Percentiles rank a stretch among this genome's conserved stretches.
phyloP scores from a whole-genome alignment of 1,140 invertebrate species.

The Spodoptera litura region DNA sequence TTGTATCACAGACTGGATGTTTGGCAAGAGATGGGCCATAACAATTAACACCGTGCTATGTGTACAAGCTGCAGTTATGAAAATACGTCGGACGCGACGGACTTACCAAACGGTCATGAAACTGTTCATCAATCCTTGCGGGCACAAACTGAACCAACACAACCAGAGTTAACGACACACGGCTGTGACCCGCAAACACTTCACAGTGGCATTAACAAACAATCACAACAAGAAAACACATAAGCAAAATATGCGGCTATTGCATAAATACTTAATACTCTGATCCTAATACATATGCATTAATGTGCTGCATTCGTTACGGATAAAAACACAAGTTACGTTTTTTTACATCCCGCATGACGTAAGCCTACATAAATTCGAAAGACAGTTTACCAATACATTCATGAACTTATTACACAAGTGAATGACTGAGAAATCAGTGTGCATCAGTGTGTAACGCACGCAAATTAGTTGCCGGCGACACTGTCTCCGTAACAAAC shows the following conservation, averaged over 20 bases:
- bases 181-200: slow-evolving; percentile 62
- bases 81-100: slow-evolving; percentile 61
- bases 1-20: slow-evolving; percentile 20
- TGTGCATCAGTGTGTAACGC: slow-evolving; percentile 63
- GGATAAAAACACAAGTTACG: slow-evolving; percentile 19
- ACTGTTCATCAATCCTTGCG: slow-evolving; percentile 95
- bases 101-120: slow-evolving; percentile 96
- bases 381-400: slow-evolving; percentile 24
- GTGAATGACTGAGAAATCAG: slow-evolving; percentile 46
- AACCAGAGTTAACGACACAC: slow-evolving; percentile 72
- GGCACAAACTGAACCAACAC: slow-evolving; percentile 90
- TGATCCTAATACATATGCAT: background rate
- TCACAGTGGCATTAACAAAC: slow-evolving; percentile 69
- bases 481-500: slow-evolving; percentile 53
- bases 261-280: slow-evolving; percentile 4
- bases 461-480: slow-evolving; percentile 59
- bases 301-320: background rate
- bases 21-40: slow-evolving; percentile 6
- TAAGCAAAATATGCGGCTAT: background rate
- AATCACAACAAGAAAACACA: slow-evolving; percentile 21
- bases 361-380: slow-evolving; percentile 18
- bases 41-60: slow-evolving; percentile 48
- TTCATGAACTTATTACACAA: slow-evolving; percentile 29
- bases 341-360: slow-evolving; percentile 25
- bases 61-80: slow-evolving; percentile 46